Conservation (phyloP, 2,888 invertebrate species). For the Acleris emargana region DNA sequence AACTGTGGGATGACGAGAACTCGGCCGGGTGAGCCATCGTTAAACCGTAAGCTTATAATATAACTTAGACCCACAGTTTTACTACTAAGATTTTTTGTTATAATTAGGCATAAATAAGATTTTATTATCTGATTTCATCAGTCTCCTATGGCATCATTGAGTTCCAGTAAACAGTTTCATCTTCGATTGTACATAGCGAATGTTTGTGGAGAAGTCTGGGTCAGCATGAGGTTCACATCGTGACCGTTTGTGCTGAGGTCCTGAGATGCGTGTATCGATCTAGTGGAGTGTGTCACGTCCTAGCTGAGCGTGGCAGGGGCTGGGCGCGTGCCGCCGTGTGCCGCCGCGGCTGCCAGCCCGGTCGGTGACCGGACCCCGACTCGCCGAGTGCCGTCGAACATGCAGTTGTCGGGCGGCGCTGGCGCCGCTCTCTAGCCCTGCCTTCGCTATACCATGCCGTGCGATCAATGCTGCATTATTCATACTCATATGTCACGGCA, state of each 20-base stretch:
- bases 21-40: too few species aligned
- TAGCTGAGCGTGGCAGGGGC: slow-evolving; percentile 53
- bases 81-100: neutral
- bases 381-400: neutral
- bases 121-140: neutral
- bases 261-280: slow-evolving; percentile 75
- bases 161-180: neutral
- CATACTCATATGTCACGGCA: too few species aligned
- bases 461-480: too few species aligned
- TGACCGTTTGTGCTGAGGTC: slow-evolving; percentile 58
- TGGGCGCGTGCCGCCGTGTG: slow-evolving; percentile 45
- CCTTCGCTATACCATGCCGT: too few species aligned
- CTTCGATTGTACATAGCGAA: slow-evolving; percentile 6
- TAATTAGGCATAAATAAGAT: slow-evolving; percentile 1
- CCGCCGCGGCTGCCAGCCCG: slow-evolving; percentile 41
- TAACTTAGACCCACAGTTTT: neutral
- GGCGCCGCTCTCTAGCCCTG: too few species aligned
- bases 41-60: too few species aligned
- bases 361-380: neutral
- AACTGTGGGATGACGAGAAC: too few species aligned
- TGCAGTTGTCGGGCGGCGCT: neutral
- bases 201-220: slow-evolving; percentile 33
- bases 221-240: slow-evolving; percentile 48
- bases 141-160: neutral
- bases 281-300: slow-evolving; percentile 66